phyloP scores from a whole-genome alignment of 2,888 invertebrate species.

The Saturnia japonica region DNA sequence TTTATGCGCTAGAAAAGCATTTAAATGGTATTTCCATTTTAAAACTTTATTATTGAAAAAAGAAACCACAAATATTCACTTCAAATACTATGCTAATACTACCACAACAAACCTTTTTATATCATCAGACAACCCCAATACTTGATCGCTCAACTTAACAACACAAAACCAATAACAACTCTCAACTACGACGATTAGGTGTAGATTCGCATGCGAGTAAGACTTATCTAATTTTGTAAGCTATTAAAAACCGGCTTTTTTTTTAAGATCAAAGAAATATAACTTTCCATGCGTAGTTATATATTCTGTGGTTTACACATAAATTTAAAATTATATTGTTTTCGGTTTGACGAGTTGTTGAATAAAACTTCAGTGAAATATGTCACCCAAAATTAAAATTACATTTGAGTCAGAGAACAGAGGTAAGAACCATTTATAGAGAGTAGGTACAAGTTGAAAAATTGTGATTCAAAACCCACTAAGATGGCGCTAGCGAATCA shows the following conservation, averaged over 20 bases:
- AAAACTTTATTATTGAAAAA: not conserved
- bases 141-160: not conserved
- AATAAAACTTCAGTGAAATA: not conserved
- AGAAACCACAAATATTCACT: not conserved
- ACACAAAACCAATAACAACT: not conserved
- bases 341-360: not conserved
- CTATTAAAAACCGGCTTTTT: not conserved
- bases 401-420: too few species aligned
- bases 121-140: not conserved
- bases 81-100: not conserved
- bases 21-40: not conserved
- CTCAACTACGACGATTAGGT: not conserved
- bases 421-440: too few species aligned
- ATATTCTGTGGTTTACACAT: not conserved
- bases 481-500: too few species aligned
- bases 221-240: not conserved
- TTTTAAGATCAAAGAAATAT: conserved; percentile 6
- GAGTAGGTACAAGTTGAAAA: too few species aligned
- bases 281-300: not conserved
- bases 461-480: too few species aligned
- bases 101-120: not conserved
- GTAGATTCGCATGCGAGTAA: not conserved
- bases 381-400: not conserved
- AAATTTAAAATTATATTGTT: not conserved
- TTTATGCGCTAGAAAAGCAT: not conserved